Evolutionary conservation across 2,113 vertebrate genomes (phyloP).

Genomic region (Etheostoma spectabile): DNA sequence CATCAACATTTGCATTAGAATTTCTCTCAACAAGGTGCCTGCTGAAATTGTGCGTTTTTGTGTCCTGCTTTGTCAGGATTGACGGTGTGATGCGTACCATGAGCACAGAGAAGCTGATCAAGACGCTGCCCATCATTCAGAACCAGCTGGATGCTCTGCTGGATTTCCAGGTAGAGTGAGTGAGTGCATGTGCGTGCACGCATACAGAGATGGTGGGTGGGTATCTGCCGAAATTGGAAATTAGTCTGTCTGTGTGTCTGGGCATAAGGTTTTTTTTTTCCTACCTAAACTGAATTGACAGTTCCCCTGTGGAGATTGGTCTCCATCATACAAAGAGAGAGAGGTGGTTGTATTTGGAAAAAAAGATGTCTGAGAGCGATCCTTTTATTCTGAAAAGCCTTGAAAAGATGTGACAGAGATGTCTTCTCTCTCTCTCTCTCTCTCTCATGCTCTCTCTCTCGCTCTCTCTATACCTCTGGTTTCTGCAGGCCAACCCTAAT

Average conservation of each 20-base stretch:
- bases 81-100: conserved; percentile 95
- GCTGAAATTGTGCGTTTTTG: conserved; percentile 1
- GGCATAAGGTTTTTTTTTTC: background rate
- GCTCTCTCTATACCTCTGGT: background rate
- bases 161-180: conserved; percentile 90
- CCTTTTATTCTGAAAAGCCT: conserved; percentile 10
- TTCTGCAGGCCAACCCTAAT: conserved; percentile 91
- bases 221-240: conserved; percentile 40
- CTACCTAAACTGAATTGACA: conserved; percentile 16
- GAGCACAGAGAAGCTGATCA: conserved; percentile 93
- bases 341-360: background rate
- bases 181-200: no score
- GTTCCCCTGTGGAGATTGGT: background rate
- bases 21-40: background rate
- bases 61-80: conserved; percentile 76
- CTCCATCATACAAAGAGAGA: background rate
- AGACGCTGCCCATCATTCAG: conserved; percentile 95
- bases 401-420: conserved; percentile 9
- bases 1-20: background rate
- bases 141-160: conserved; percentile 95
- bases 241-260: background rate
- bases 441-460: background rate
- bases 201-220: conserved; percentile 12
- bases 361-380: background rate
- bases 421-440: background rate